Evolutionary conservation across 2,113 vertebrate genomes (phyloP).

Genomic region (Dipodomys ordii): DNA sequence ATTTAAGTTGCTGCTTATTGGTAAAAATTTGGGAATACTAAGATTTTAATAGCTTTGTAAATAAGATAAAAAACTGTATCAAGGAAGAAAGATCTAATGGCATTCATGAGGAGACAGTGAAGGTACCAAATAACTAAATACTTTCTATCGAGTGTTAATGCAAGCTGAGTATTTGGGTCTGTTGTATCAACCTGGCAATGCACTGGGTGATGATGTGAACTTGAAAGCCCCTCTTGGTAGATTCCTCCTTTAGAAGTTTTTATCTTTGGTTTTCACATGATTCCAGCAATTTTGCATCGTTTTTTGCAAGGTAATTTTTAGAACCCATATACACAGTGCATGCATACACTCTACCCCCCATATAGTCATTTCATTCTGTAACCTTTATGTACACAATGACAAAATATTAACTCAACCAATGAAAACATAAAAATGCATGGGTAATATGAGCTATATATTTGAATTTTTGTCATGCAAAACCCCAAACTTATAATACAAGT

Average conservation of each 20-base stretch:
- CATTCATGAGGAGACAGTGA: neutral
- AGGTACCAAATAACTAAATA: neutral
- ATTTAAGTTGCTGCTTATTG: constrained; percentile 63
- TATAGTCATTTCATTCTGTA: constrained; percentile 35
- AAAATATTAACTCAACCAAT: constrained; percentile 49
- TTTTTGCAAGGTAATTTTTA: constrained; percentile 30
- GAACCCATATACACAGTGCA: neutral
- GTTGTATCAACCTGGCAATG: neutral
- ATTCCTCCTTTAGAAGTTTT: constrained; percentile 35
- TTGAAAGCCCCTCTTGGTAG: constrained; percentile 42
- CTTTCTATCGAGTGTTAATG: neutral
- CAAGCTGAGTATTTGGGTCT: neutral
- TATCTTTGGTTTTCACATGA: constrained; percentile 15
- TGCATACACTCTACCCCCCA: neutral
- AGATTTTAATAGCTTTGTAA: constrained; percentile 52
- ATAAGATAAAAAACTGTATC: constrained; percentile 42
- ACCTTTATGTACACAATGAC: neutral
- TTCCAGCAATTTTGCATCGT: constrained; percentile 26
- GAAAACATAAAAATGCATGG: constrained; percentile 18
- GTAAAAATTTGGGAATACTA: constrained; percentile 51
- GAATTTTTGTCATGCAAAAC: constrained; percentile 31
- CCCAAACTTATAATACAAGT: neutral
- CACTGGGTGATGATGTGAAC: neutral
- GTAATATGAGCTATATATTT: neutral
- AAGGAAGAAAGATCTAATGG: constrained; percentile 20